Percentiles rank a stretch among this genome's conserved stretches.
Conservation (phyloP, 2,113 vertebrate genomes). For the Grammomys dolichurus region DNA sequence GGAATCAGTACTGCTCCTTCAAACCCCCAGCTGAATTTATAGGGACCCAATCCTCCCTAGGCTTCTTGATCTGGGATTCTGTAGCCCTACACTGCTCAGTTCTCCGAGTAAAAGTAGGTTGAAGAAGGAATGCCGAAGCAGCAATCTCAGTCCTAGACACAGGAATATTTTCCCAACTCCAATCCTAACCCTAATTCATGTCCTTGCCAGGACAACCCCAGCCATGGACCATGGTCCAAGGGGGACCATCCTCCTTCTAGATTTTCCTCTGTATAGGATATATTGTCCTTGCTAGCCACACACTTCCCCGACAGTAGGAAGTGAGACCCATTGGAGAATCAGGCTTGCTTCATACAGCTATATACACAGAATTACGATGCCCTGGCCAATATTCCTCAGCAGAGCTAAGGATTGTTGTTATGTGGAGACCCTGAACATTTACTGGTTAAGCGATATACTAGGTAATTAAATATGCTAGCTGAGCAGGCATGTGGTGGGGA, state of each 20-base stretch:
- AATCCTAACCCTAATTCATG: background rate
- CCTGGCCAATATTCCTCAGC: too few relatives aligned
- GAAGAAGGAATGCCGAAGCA: background rate
- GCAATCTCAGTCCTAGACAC: background rate
- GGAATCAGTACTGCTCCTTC: too few relatives aligned
- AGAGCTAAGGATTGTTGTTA: too few relatives aligned
- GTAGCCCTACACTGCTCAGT: background rate
- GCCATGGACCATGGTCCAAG: too few relatives aligned
- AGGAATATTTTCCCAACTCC: too few relatives aligned
- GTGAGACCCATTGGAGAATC: rapidly evolving
- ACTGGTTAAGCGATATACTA: background rate
- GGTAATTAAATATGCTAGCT: background rate
- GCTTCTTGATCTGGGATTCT: background rate
- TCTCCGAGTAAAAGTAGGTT: background rate
- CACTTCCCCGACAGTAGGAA: too few relatives aligned
- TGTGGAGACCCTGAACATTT: too few relatives aligned
- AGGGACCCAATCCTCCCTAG: background rate
- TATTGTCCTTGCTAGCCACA: background rate
- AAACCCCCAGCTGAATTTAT: background rate
- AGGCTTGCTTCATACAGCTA: background rate
- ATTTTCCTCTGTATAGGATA: background rate
- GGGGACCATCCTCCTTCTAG: background rate
- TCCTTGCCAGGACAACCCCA: rapidly evolving
- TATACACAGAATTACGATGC: background rate
- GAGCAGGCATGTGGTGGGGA: rapidly evolving